Evolutionary conservation across 2,797 vertebrate species (phyloP).

Genomic region (Phalanger gymnotis): DNA sequence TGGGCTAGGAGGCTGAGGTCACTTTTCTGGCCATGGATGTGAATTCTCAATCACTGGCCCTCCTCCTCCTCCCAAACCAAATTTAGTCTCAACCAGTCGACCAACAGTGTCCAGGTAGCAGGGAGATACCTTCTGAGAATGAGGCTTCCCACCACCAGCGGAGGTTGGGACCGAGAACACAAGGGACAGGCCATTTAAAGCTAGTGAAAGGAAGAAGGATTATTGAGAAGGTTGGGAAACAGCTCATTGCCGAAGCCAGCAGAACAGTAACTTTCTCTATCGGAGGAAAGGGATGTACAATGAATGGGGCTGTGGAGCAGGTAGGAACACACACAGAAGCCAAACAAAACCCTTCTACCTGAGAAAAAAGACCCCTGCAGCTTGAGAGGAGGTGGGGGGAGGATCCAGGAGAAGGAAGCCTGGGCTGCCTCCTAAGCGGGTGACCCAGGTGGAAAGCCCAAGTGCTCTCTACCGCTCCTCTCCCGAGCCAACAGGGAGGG

Average conservation of each 20-base stretch:
- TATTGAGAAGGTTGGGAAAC: neutral
- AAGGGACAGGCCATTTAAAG: slow-evolving; percentile 1
- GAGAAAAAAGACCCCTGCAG: slow-evolving; percentile 46
- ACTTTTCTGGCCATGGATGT: neutral
- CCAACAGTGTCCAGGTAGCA: neutral
- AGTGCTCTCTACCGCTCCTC: fast-evolving
- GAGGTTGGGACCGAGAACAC: neutral
- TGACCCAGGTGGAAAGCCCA: slow-evolving; percentile 24
- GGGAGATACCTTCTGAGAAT: neutral
- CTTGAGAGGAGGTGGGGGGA: neutral
- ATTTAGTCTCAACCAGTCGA: neutral
- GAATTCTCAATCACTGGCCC: neutral
- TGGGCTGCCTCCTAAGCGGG: neutral
- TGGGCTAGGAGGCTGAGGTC: neutral
- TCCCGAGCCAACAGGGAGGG: neutral
- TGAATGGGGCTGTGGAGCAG: slow-evolving; percentile 24
- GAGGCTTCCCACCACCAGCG: neutral
- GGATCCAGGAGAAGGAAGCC: neutral
- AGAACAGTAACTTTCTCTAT: slow-evolving; percentile 22
- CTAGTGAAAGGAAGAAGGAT: neutral
- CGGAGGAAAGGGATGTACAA: neutral
- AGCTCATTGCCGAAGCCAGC: neutral
- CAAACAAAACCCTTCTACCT: neutral
- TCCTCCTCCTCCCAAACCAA: neutral
- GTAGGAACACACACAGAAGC: neutral